Percentiles rank a stretch among this genome's conserved stretches.
Conservation (phyloP, 2,113 vertebrate genomes). For the Aepyceros melampus region DNA sequence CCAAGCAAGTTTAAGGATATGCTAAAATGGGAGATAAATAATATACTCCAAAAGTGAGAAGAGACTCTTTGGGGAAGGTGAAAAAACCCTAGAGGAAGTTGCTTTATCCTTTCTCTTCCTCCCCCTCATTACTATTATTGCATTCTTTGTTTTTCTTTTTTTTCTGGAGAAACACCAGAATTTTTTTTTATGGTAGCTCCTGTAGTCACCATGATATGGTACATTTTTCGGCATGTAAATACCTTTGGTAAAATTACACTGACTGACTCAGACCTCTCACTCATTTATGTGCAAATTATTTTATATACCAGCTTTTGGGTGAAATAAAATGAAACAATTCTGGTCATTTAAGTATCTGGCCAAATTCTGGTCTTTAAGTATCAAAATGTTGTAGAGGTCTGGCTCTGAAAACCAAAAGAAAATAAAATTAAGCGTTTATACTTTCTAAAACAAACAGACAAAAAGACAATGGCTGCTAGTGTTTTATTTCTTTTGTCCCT, state of each 20-base stretch:
- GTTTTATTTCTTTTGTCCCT: neutral
- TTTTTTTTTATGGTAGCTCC: neutral
- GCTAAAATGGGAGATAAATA: neutral
- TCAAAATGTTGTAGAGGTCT: constrained; percentile 1
- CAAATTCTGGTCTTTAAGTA: neutral
- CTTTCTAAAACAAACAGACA: neutral
- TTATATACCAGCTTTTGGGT: neutral
- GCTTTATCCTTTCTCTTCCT: neutral
- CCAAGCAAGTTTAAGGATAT: neutral
- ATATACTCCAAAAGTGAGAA: neutral
- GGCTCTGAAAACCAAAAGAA: neutral
- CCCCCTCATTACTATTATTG: neutral
- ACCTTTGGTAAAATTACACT: neutral
- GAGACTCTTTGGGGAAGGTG: neutral
- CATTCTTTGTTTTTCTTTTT: neutral
- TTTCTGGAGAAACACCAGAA: neutral
- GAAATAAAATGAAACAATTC: neutral
- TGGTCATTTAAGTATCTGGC: too few relatives aligned
- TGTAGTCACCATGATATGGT: neutral
- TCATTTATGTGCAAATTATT: neutral
- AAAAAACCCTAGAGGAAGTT: neutral
- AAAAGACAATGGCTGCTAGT: neutral
- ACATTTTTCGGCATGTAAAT: neutral
- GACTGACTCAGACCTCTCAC: neutral
- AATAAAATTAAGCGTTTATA: neutral